Evolutionary conservation across 2,888 invertebrate genomes (phyloP), one percentile per base, ranked within the genome.

Genomic region (Eupithecia pulchellata): DNA sequence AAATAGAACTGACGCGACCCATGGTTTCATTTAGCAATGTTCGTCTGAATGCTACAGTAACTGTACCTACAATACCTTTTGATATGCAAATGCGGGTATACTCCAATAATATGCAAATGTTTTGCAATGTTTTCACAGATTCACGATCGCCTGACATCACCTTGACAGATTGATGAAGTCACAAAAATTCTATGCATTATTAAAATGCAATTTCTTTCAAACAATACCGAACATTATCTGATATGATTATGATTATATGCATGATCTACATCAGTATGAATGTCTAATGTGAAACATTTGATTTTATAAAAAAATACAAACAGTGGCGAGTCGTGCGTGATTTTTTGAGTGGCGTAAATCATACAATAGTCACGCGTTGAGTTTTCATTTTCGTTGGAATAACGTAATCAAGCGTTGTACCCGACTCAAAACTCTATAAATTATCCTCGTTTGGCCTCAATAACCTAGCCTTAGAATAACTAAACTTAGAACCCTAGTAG

Each of bases 71-170:
- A 82, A 84, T 84, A 81, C 84, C 89, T 85, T 91, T 90, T 91
- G 89, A 84, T 77, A 90, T 91, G 91, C 84, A 89, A 89, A 91
- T 89, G 80, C 55, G 75, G 81, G 81, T 85, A 78, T 86, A 85
- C 86, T 86, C 83, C 86, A 89, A 91, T 91, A 90, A 89, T 85
- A 90, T 91, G 91, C 86, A 85, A 90, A 90, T 89, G 81, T 82
- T 81, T 82, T 76, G 66, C 74, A 72, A 77, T 85, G 77, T 83
- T 83, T 82, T 82, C 78, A 79, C 76, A 74, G 78, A 78, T 81
- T 79, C 73, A 74, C 81, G 81, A 79, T 78, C 78, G 74, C 72
- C 66, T 76, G 74, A 74, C 76, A 80, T 78, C 78, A 71, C 64
- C 65, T 68, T 73, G 69, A 73, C 52, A 65, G 65, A 52, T 72